A percentile compares a stretch with the other conserved stretches of the same genome.
Evolutionary conservation across 2,113 vertebrate genomes (phyloP).

Genomic region (Blennius ocellaris): DNA sequence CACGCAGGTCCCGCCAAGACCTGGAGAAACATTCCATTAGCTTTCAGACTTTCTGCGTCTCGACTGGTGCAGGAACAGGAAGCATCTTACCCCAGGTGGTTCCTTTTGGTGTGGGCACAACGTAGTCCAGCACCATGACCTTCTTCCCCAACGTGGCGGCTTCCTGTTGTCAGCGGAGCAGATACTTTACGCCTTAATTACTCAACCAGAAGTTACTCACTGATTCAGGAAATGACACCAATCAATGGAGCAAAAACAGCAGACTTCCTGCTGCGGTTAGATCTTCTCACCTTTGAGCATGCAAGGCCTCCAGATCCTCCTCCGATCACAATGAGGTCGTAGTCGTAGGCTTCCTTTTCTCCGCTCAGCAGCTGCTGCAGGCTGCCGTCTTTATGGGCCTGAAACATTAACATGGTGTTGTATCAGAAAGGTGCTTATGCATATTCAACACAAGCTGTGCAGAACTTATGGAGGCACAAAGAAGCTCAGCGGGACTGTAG

Average conservation of each 20-base stretch:
- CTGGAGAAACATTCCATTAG: conserved; percentile 69
- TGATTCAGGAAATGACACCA: no score
- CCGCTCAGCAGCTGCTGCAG: conserved; percentile 88
- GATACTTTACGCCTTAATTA: no score
- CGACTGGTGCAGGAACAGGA: background rate
- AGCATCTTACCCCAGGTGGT: conserved; percentile 90
- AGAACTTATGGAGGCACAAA: no score
- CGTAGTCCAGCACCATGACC: conserved; percentile 95
- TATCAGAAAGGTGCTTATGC: background rate
- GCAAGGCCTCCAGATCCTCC: conserved; percentile 96
- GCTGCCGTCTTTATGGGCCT: conserved; percentile 91
- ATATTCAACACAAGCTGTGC: no score
- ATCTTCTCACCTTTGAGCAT: conserved; percentile 90
- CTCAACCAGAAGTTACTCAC: no score
- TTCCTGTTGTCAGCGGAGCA: conserved; percentile 82
- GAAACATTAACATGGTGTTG: background rate
- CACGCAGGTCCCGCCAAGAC: conserved; percentile 96
- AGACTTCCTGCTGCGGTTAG: no score
- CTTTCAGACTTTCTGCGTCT: no score
- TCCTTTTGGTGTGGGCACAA: conserved; percentile 92
- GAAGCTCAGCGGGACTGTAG: no score
- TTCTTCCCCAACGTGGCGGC: conserved; percentile 92
- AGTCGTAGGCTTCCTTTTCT: conserved; percentile 84
- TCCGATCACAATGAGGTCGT: conserved; percentile 94
- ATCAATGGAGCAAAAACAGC: no score